Percentiles rank a stretch among this genome's conserved stretches.
phyloP scores from a whole-genome alignment of 2,888 invertebrate species.

The Sepiola atlantica region DNA sequence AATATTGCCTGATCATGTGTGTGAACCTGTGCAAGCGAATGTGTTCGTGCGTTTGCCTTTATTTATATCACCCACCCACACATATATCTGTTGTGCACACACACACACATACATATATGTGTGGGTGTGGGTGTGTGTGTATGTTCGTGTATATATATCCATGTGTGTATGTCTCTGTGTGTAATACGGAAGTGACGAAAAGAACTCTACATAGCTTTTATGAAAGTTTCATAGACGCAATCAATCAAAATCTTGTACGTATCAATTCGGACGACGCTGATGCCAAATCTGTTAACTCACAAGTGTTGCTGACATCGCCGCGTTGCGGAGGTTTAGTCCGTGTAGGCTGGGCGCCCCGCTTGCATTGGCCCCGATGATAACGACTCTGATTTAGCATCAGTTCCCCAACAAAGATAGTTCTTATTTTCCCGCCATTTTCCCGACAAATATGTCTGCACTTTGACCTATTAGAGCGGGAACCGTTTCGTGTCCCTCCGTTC shows the following conservation, averaged over 20 bases:
- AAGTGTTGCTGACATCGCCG: background rate
- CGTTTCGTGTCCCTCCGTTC: background rate
- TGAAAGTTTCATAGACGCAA: background rate
- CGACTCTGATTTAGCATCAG: background rate
- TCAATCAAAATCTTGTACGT: background rate
- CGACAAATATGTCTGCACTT: background rate
- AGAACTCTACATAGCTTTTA: background rate
- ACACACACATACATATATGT: background rate
- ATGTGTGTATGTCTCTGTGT: background rate
- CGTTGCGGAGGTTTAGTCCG: background rate
- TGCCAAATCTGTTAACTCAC: background rate
- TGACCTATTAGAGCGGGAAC: background rate
- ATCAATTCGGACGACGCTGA: constrained; percentile 6
- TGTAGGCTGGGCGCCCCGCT: background rate
- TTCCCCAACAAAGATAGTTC: background rate
- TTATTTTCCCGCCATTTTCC: background rate
- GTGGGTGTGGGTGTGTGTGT: no score
- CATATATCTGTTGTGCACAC: background rate
- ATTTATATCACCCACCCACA: background rate
- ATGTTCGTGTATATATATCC: background rate
- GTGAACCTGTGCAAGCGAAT: no score
- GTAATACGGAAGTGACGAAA: background rate
- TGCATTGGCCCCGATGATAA: background rate
- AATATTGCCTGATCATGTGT: no score
- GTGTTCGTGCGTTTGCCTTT: background rate